These are phyloP conservation scores for Imbricaverruca yamaguchii DNA, from an alignment of 2,888 invertebrate species.

Conservation along the genomic window DNA sequence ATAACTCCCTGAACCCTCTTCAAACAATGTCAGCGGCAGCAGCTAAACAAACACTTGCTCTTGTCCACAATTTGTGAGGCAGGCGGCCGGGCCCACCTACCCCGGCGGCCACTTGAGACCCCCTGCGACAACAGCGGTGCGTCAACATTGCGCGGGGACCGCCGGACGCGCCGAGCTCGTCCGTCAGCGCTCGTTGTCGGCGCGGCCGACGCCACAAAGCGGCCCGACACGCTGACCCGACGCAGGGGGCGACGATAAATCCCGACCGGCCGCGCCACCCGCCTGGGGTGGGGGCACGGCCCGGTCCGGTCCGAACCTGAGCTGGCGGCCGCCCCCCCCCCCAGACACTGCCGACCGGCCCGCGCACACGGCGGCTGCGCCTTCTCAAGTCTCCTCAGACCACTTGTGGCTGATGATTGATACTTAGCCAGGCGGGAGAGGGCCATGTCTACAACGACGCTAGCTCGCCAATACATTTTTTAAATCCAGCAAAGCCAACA, in stretches of 20 bases:
- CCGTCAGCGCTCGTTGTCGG: too few species aligned
- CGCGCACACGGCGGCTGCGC: too few species aligned
- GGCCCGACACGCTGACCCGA: not conserved
- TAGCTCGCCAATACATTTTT: too few species aligned
- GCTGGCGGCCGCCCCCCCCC: too few species aligned
- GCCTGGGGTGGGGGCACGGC: not conserved
- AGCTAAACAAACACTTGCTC: not conserved
- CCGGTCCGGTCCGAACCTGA: too few species aligned
- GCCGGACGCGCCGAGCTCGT: not conserved
- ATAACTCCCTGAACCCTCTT: too few species aligned
- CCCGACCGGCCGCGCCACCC: not conserved
- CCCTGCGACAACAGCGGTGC: not conserved
- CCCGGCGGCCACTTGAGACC: not conserved
- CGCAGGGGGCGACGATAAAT: not conserved
- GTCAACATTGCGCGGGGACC: not conserved
- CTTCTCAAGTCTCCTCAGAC: too few species aligned
- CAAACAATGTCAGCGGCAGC: not conserved
- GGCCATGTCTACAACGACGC: too few species aligned
- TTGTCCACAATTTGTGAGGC: slow-evolving; percentile 2
- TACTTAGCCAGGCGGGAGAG: too few species aligned
- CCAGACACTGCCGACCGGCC: too few species aligned
- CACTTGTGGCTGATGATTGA: too few species aligned
- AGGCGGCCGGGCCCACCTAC: not conserved
- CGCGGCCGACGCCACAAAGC: not conserved
- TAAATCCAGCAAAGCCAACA: too few species aligned